Evolutionary conservation across 2,888 invertebrate genomes (phyloP), one percentile per base, ranked within the genome.

Genomic region (Cremastinae sp.): DNA sequence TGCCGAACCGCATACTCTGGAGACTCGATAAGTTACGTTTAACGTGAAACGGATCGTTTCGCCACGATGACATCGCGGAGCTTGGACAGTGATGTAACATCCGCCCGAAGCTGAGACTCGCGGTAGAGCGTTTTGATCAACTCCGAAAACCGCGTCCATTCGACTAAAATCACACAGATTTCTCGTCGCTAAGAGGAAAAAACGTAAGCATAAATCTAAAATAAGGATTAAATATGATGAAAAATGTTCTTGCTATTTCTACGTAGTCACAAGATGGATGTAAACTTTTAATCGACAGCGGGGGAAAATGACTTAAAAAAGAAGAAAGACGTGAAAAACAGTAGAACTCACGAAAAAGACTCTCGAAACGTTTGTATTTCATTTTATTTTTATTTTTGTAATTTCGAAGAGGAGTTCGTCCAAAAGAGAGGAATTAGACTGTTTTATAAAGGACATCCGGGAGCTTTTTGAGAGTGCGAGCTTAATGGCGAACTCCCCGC

Each of bases 401-500:
- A 3, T 4, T 47, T 35, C 12, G 2, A 18, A 37, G 2, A 35
- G n/a, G 16, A 39, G n/a, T 47, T 12, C 22, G 18, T 16, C n/a
- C 7, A 14, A 37, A 59, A 59, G 41, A 12, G 45, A 18, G 28
- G 62, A 45, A 45, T 22, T 20, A 0, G 43, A 71, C 41, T 68
- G 58, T 72, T 76, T 70, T 61, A 61, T 69, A 58, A 51, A 28
- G 64, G 47, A 45, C 45, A 73, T 69, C 39, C 58, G 18, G 53
- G 71, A 64, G 68, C 72, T 64, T 73, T 69, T 72, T 64, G 58
- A 72, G 58, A 72, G 68, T 55, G 45, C 62, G 53, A 64, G 68
- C 75, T 76, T 76, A 73, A 76, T 76, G 72, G 75, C 51, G 39
- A 59, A 39, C 51, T 68, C 72, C 75, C 53, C 64, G 72, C 72